Evolutionary conservation across 2,888 invertebrate species (phyloP), one percentile per base, ranked within the genome.

Genomic region (Aproaerema taeniolella): DNA sequence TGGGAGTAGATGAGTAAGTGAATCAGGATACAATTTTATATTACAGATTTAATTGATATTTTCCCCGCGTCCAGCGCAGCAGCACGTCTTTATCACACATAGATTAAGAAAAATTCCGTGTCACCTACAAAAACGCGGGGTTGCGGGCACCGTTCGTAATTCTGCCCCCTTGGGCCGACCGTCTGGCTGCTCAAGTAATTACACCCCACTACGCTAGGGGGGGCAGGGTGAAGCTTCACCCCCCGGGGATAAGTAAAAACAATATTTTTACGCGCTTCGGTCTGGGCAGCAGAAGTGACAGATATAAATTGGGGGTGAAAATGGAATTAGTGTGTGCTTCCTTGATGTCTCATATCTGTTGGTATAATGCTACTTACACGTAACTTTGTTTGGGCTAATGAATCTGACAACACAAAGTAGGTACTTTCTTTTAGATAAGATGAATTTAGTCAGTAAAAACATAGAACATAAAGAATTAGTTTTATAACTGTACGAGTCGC

Each of bases 111-210:
- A 75, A 74, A 73, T 66, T 55, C 55, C 53, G 55, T 61, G 66
- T 67, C 69, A 67, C 72, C 66, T 61, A 68, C 67, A 73, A 77
- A 76, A 77, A 73, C 64, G 58, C 49, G 50, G 57, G 50, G 63
- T 60, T 60, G 63, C 66, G 65, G 64, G 61, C 65, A 55, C 59
- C 65, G 66, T 58, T 63, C 64, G 71, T 75, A 75, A 78, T 76
- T 67, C 60, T 51, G 63, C 71, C 76, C 75, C 67, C 65, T 67
- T 65, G 75, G 70, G 66, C 69, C 67, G 47, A 59, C 61, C 68
- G 73, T 70, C 76, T 74, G n/a, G 72, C 75, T 74, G 75, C 76
- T 78, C 76, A 77, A 81, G 82, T 83, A 83, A 85, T 85, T 82
- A 83, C 81, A 63, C 69, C 73, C 72, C 51, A 53, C 61, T 58